A percentile compares a stretch with the other conserved stretches of the same genome.
These are phyloP conservation scores for Netelia virgata DNA, from an alignment of 2,888 invertebrate species.

Conservation along the genomic window DNA sequence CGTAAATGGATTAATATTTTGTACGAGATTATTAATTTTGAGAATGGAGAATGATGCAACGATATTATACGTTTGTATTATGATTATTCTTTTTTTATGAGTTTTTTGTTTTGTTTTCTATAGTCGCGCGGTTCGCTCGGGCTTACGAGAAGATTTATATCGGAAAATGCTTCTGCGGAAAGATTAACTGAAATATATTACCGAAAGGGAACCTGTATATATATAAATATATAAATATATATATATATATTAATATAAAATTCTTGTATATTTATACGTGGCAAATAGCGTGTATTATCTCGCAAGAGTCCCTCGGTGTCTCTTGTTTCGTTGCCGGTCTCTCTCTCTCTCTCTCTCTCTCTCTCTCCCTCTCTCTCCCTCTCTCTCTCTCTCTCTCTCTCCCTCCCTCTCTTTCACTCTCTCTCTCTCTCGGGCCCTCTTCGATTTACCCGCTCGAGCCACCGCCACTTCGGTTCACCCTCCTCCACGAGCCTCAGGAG, in stretches of 20 bases:
- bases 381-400: slow-evolving; percentile 17
- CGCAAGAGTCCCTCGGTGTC: slow-evolving; percentile 1
- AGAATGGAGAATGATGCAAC: not conserved
- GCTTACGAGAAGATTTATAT: slow-evolving; percentile 46
- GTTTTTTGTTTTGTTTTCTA: not conserved
- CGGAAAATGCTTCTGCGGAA: slow-evolving; percentile 49
- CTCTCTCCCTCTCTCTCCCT: slow-evolving; percentile 24
- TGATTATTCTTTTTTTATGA: slow-evolving; percentile 27
- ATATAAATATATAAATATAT: not conserved
- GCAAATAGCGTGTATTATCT: slow-evolving; percentile 46
- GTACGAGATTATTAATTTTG: not conserved
- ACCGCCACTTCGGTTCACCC: slow-evolving; percentile 24
- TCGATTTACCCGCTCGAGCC: slow-evolving; percentile 3
- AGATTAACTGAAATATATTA: slow-evolving; percentile 56
- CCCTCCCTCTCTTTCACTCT: slow-evolving; percentile 16
- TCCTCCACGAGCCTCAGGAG: slow-evolving; percentile 64
- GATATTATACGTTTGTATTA: slow-evolving; percentile 43
- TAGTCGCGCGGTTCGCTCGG: not conserved
- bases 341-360: slow-evolving; percentile 18
- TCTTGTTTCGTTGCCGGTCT: slow-evolving; percentile 20
- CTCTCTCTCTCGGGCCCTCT: slow-evolving; percentile 25
- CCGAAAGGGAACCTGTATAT: slow-evolving; percentile 8
- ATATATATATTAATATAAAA: slow-evolving; percentile 25
- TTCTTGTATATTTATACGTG: slow-evolving; percentile 45
- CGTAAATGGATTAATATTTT: not conserved